Conservation (phyloP, 2,113 vertebrate genomes). For the Electrona antarctica region DNA sequence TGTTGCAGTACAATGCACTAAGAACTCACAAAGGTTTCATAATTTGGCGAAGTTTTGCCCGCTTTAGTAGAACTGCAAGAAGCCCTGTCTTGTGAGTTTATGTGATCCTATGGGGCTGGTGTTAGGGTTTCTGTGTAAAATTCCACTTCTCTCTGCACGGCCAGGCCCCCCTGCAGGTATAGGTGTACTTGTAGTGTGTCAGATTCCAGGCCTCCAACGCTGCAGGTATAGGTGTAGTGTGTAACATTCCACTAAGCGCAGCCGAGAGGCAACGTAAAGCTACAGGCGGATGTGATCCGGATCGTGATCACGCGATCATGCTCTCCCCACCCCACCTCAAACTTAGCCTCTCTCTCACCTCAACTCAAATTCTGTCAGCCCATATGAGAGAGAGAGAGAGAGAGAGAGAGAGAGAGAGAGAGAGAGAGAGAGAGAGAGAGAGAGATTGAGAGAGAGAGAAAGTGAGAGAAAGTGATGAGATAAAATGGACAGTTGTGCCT, state of each 20-base stretch:
- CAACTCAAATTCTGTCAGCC: neutral
- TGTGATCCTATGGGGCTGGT: neutral
- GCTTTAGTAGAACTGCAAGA: neutral
- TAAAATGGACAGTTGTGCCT: neutral
- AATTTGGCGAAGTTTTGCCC: constrained; percentile 6
- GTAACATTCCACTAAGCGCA: constrained; percentile 62
- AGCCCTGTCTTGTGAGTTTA: constrained; percentile 12
- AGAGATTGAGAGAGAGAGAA: too few relatives aligned
- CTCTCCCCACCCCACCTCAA: constrained; percentile 15
- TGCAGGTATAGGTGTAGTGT: constrained; percentile 71
- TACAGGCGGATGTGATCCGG: constrained; percentile 3
- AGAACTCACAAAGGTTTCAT: neutral
- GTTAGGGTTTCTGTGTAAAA: constrained; percentile 45
- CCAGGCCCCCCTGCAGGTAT: constrained; percentile 45
- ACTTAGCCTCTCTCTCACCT: neutral
- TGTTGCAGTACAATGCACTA: neutral
- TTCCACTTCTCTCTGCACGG: constrained; percentile 41
- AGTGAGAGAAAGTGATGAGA: neutral
- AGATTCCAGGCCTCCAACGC: constrained; percentile 54
- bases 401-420: neutral
- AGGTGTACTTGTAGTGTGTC: constrained; percentile 58
- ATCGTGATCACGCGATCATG: neutral
- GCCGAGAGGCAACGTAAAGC: constrained; percentile 11
- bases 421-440: neutral
- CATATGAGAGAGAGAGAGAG: neutral